A percentile compares a stretch with the other conserved stretches of the same genome.
phyloP scores from a whole-genome alignment of 2,113 vertebrate genomes.

The Marmota monax region DNA sequence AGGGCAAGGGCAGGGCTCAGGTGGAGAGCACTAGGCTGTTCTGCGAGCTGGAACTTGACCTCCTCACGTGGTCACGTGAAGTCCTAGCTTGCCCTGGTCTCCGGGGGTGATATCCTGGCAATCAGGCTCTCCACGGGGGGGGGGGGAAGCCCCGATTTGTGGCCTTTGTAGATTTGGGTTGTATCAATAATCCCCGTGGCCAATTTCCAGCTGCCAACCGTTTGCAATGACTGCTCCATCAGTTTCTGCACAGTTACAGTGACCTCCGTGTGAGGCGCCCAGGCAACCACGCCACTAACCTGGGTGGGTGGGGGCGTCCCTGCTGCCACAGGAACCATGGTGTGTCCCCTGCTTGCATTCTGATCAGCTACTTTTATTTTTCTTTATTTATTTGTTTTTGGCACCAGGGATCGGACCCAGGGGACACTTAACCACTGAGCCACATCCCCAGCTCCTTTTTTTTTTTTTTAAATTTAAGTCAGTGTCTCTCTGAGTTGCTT shows the following conservation, averaged over 20 bases:
- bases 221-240: no score
- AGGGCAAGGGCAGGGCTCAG: not conserved
- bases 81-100: not conserved
- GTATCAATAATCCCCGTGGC: not conserved
- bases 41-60: not conserved
- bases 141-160: not conserved
- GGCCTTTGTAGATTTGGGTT: not conserved
- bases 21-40: not conserved
- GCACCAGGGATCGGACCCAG: no score
- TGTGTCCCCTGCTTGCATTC: not conserved
- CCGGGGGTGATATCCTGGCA: not conserved
- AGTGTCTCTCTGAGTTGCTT: no score
- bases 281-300: rapidly evolving
- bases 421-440: no score
- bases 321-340: rapidly evolving
- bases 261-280: rapidly evolving
- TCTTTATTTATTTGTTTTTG: no score
- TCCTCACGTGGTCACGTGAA: not conserved
- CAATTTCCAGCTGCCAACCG: not conserved
- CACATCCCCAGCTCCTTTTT: no score
- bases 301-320: rapidly evolving
- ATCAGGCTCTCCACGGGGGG: no score
- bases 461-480: no score
- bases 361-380: no score
- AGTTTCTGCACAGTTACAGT: not conserved